A percentile compares a stretch with the other conserved stretches of the same genome.
These are phyloP conservation scores for Chloroceryle amazona DNA, from an alignment of 2,797 vertebrate genomes.

Conservation along the genomic window DNA sequence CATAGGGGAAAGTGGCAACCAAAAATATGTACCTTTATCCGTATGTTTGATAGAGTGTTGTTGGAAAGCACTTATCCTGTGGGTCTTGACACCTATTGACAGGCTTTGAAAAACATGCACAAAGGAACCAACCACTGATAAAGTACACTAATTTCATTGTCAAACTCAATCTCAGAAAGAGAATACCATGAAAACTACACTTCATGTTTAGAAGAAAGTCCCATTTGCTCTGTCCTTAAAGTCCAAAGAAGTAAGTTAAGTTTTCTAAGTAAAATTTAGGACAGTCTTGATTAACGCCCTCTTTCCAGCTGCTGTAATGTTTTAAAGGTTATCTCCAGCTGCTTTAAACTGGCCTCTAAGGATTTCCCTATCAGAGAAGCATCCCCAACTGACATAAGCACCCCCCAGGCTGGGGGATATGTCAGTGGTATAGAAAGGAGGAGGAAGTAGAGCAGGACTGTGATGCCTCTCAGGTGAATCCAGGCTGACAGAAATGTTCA, in stretches of 20 bases:
- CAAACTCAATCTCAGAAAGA: neutral
- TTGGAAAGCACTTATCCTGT: neutral
- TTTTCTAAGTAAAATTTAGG: neutral
- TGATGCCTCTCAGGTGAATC: neutral
- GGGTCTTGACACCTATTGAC: neutral
- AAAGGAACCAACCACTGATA: rapidly evolving
- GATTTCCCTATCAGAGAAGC: neutral
- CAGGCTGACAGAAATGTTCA: neutral
- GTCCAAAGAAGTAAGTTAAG: neutral
- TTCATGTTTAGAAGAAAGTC: neutral
- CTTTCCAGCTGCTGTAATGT: neutral
- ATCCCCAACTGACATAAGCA: neutral
- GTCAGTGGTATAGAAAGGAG: neutral
- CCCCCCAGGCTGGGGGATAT: neutral
- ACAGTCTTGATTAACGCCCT: neutral
- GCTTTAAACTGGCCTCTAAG: neutral
- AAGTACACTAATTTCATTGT: neutral
- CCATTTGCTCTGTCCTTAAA: neutral
- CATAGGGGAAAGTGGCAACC: neutral
- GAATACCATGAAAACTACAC: rapidly evolving
- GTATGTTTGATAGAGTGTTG: neutral
- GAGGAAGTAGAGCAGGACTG: neutral
- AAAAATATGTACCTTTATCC: neutral
- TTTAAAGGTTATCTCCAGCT: neutral
- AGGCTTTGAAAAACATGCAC: neutral